These are phyloP conservation scores for Microcebus jonahi DNA, from an alignment of 2,113 vertebrate genomes.

Conservation along the genomic window DNA sequence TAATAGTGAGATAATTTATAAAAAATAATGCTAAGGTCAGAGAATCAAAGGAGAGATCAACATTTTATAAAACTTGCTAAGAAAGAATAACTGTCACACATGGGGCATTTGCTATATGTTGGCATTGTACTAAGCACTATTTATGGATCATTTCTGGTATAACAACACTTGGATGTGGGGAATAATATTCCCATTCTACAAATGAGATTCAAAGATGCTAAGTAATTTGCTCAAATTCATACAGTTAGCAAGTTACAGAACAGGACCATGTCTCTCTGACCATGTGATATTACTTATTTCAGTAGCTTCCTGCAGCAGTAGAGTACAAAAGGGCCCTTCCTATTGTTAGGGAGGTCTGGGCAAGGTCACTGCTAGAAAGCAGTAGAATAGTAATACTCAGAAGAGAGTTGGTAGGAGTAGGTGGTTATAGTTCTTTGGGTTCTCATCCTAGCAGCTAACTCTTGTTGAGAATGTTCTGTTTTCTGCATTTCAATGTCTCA, in stretches of 20 bases:
- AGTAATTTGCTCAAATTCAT: neutral
- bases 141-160: neutral
- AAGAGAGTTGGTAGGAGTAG: neutral
- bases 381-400: neutral
- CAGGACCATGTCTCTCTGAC: neutral
- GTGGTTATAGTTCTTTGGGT: neutral
- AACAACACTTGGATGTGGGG: neutral
- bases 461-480: neutral
- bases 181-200: neutral
- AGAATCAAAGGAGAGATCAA: neutral
- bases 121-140: neutral
- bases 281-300: neutral
- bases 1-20: neutral
- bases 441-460: neutral
- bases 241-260: neutral
- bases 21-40: neutral
- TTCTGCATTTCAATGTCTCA: neutral
- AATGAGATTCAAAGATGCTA: neutral
- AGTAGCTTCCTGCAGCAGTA: neutral
- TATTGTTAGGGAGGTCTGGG: neutral
- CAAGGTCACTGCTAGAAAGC: neutral
- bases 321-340: neutral
- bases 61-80: neutral
- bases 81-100: neutral
- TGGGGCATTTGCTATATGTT: neutral